These are phyloP conservation scores for Drosophila mimetica DNA, from an alignment of 2,888 invertebrate genomes.

Conservation along the genomic window DNA sequence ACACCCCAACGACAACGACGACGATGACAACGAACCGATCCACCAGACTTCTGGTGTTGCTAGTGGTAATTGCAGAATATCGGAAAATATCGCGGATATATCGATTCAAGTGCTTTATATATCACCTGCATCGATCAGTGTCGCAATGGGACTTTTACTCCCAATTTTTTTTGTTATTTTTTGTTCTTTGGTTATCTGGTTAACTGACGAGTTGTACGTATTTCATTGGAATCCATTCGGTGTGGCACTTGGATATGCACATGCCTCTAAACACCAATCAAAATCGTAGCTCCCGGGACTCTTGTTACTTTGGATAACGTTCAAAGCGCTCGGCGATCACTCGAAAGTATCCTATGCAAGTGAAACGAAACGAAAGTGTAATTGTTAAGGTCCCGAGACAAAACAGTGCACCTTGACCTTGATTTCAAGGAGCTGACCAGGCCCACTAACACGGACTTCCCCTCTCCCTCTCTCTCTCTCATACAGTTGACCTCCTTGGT, in stretches of 20 bases:
- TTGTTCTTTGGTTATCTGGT: constrained; percentile 31
- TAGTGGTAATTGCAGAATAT: constrained; percentile 81
- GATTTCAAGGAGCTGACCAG: neutral
- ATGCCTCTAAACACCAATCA: constrained; percentile 11
- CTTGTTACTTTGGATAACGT: constrained; percentile 73
- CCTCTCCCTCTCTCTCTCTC: neutral
- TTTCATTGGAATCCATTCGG: constrained; percentile 58
- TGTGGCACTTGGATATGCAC: constrained; percentile 57
- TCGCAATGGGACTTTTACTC: neutral
- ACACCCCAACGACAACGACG: constrained; percentile 51
- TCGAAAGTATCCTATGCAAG: constrained; percentile 75
- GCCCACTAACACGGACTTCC: constrained; percentile 2
- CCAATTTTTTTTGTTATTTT: constrained; percentile 42
- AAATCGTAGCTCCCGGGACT: constrained; percentile 69
- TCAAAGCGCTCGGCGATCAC: constrained; percentile 62
- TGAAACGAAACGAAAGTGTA: constrained; percentile 63
- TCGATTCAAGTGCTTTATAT: constrained; percentile 1
- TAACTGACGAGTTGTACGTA: constrained; percentile 57
- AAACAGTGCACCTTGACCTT: constrained; percentile 44
- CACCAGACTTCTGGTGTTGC: constrained; percentile 79
- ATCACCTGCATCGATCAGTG: constrained; percentile 18
- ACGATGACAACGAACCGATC: constrained; percentile 83
- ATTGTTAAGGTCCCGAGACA: constrained; percentile 51
- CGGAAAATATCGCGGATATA: neutral
- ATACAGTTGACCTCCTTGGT: constrained; percentile 76